Evolutionary conservation across 2,888 invertebrate genomes (phyloP).

Genomic region (Drepanosiphum platanoidis): DNA sequence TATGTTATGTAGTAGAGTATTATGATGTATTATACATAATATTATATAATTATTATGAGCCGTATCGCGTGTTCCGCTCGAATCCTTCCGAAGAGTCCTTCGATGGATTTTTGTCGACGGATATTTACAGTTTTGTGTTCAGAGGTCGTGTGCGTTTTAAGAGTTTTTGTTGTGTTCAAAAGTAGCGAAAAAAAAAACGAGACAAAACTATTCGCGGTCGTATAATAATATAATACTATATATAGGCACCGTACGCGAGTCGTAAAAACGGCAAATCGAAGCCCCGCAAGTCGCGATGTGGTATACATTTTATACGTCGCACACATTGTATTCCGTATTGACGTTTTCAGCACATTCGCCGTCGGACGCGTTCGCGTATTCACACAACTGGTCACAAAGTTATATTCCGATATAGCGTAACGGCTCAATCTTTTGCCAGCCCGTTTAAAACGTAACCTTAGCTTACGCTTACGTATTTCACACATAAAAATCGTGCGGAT

Average conservation of each 20-base stretch:
- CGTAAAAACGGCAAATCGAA: conserved; percentile 17
- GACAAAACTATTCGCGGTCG: neutral
- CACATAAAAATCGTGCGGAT: neutral
- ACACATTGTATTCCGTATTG: conserved; percentile 21
- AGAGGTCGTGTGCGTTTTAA: neutral
- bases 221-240: too few relatives aligned
- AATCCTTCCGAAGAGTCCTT: too few relatives aligned
- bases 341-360: conserved; percentile 8
- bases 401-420: too few relatives aligned
- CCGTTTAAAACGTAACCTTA: neutral
- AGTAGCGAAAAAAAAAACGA: neutral
- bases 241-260: too few relatives aligned
- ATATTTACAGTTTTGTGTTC: neutral
- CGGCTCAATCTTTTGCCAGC: too few relatives aligned
- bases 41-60: too few relatives aligned
- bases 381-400: neutral
- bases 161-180: neutral
- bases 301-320: neutral
- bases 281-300: neutral
- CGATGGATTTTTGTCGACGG: too few relatives aligned
- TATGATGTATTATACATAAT: too few relatives aligned
- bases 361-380: neutral
- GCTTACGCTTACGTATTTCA: neutral
- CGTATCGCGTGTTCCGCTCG: too few relatives aligned
- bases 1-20: too few relatives aligned